phyloP scores from a whole-genome alignment of 2,113 vertebrate genomes.

The Nycticryphes semicollaris region DNA sequence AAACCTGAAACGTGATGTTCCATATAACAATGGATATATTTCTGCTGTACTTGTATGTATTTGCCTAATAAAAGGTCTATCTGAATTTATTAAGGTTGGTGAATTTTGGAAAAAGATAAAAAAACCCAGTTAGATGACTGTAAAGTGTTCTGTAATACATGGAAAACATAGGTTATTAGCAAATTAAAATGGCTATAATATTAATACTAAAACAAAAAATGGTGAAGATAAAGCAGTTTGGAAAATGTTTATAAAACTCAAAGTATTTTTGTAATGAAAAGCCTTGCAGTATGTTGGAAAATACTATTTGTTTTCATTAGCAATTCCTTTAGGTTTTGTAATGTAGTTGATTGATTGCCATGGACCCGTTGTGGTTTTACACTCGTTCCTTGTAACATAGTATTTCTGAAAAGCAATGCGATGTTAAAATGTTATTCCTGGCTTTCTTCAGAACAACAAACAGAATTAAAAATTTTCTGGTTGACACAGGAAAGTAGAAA shows the following conservation, averaged over 20 bases:
- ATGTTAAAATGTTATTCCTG: slow-evolving; percentile 47
- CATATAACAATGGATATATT: slow-evolving; percentile 25
- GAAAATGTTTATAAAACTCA: slow-evolving; percentile 47
- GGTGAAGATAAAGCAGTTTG: slow-evolving; percentile 30
- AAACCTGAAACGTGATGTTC: slow-evolving; percentile 37
- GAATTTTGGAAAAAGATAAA: slow-evolving; percentile 46
- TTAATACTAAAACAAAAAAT: slow-evolving; percentile 2
- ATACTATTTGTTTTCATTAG: slow-evolving; percentile 64
- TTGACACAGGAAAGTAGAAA: slow-evolving; percentile 47
- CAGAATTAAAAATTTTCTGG: slow-evolving; percentile 46
- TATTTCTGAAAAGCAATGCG: slow-evolving; percentile 44
- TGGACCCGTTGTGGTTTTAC: background rate
- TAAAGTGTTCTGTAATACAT: slow-evolving; percentile 21
- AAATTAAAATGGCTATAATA: background rate
- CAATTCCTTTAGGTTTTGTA: slow-evolving; percentile 58
- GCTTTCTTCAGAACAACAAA: slow-evolving; percentile 56
- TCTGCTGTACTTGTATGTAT: slow-evolving; percentile 34
- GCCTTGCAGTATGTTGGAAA: slow-evolving; percentile 7
- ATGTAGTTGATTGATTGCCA: slow-evolving; percentile 45
- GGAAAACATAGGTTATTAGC: slow-evolving; percentile 14
- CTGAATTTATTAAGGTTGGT: slow-evolving; percentile 42
- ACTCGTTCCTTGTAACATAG: slow-evolving; percentile 8
- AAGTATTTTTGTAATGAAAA: slow-evolving; percentile 34
- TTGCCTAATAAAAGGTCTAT: slow-evolving; percentile 44
- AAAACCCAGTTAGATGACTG: background rate